phyloP scores from a whole-genome alignment of 2,797 vertebrate genomes.

The Eospalax fontanierii region DNA sequence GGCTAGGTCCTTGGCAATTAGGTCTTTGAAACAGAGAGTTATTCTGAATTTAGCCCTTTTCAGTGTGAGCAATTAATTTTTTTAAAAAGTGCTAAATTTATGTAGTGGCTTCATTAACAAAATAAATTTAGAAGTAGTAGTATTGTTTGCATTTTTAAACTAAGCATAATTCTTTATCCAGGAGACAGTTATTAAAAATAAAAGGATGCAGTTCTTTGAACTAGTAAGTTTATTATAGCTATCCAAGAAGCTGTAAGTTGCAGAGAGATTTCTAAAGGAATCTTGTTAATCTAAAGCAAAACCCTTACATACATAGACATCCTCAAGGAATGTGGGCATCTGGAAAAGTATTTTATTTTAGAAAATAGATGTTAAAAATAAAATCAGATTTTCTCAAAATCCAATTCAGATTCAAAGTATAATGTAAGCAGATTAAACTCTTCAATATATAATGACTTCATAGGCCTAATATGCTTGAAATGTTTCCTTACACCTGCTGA shows the following conservation, averaged over 20 bases:
- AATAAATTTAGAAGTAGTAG: slow-evolving; percentile 91
- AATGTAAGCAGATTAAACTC: slow-evolving; percentile 65
- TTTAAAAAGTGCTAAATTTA: slow-evolving; percentile 93
- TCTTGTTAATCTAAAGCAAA: not conserved
- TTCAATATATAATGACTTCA: slow-evolving; percentile 76
- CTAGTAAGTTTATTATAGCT: slow-evolving; percentile 60
- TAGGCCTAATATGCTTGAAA: slow-evolving; percentile 37
- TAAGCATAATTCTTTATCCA: slow-evolving; percentile 78
- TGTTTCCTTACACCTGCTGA: slow-evolving; percentile 72
- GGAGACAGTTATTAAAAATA: slow-evolving; percentile 87
- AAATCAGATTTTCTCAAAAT: not conserved
- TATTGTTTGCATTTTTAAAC: slow-evolving; percentile 86
- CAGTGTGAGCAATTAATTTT: slow-evolving; percentile 95
- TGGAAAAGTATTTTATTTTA: slow-evolving; percentile 60
- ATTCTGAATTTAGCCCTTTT: slow-evolving; percentile 96
- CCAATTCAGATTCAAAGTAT: slow-evolving; percentile 52
- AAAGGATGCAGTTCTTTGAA: slow-evolving; percentile 64
- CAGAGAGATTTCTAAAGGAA: slow-evolving; percentile 65
- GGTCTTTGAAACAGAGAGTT: slow-evolving; percentile 96
- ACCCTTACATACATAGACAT: not conserved
- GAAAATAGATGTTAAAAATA: slow-evolving; percentile 58
- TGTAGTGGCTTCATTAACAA: slow-evolving; percentile 91
- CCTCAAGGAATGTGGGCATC: not conserved
- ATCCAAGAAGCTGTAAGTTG: slow-evolving; percentile 43
- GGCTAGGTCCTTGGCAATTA: slow-evolving; percentile 99